phyloP scores from a whole-genome alignment of 2,888 invertebrate species.

The Pollenia angustigena region DNA sequence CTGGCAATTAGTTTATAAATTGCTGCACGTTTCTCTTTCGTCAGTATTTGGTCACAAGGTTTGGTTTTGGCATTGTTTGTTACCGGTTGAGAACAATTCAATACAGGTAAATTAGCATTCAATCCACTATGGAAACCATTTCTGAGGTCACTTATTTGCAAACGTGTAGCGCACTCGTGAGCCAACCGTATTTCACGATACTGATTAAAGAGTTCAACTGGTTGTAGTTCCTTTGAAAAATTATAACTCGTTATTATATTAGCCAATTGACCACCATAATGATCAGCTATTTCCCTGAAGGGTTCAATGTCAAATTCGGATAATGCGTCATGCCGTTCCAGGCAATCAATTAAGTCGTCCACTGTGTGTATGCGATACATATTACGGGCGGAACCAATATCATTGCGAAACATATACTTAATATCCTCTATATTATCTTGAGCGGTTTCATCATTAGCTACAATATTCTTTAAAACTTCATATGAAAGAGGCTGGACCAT shows the following conservation, averaged over 20 bases:
- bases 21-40: slow-evolving; percentile 78
- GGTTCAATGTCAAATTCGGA: slow-evolving; percentile 78
- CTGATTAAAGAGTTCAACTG: slow-evolving; percentile 68
- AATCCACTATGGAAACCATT: neutral
- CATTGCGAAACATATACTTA: slow-evolving; percentile 76
- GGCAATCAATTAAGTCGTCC: slow-evolving; percentile 78
- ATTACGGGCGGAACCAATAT: slow-evolving; percentile 79
- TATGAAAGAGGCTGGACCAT: slow-evolving; percentile 75
- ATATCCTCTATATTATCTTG: slow-evolving; percentile 74
- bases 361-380: slow-evolving; percentile 76
- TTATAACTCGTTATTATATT: slow-evolving; percentile 75
- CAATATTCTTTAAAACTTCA: slow-evolving; percentile 78
- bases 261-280: slow-evolving; percentile 71
- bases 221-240: slow-evolving; percentile 44
- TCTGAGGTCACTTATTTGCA: slow-evolving; percentile 70
- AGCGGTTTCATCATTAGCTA: slow-evolving; percentile 56
- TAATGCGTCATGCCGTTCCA: slow-evolving; percentile 79
- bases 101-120: too few species aligned
- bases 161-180: slow-evolving; percentile 74
- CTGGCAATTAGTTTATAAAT: slow-evolving; percentile 79
- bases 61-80: slow-evolving; percentile 5
- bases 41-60: slow-evolving; percentile 69
- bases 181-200: slow-evolving; percentile 78
- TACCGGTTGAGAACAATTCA: neutral
- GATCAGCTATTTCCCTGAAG: slow-evolving; percentile 74